Conservation (phyloP, 37 sponge, comb jelly and placozoan species). For the Agelas oroides region DNA sequence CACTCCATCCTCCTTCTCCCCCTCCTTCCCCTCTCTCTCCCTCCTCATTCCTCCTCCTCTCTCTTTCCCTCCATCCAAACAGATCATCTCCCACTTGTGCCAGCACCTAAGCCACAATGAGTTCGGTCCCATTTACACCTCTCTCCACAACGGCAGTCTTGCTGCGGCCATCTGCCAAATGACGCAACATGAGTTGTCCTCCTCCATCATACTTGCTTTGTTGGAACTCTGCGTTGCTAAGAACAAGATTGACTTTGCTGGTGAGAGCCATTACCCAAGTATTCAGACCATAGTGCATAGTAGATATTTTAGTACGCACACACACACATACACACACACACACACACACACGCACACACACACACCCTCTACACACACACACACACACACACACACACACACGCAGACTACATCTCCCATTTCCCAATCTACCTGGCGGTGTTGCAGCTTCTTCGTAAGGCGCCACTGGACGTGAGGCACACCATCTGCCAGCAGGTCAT, state of each 20-base stretch:
- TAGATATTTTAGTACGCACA: too few species aligned
- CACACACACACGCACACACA: too few species aligned
- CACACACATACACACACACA: too few species aligned
- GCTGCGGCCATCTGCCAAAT: slow-evolving; percentile 63
- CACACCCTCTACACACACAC: not conserved
- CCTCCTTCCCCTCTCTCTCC: too few species aligned
- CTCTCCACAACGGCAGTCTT: slow-evolving; percentile 40
- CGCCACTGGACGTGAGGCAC: slow-evolving; percentile 37
- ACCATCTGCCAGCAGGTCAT: slow-evolving; percentile 73
- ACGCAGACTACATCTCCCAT: slow-evolving; percentile 69
- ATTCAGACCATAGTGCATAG: too few species aligned
- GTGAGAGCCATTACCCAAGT: too few species aligned
- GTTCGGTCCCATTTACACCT: slow-evolving; percentile 13
- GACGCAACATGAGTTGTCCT: slow-evolving; percentile 64
- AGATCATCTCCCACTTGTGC: slow-evolving; percentile 52
- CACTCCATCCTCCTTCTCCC: too few species aligned
- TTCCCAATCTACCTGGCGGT: slow-evolving; percentile 43
- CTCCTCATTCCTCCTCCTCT: not conserved
- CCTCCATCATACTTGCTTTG: slow-evolving; percentile 58
- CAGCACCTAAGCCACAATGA: not conserved
- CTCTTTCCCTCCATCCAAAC: too few species aligned
- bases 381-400: not conserved
- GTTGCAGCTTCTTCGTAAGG: slow-evolving; percentile 58
- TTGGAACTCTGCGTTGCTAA: slow-evolving; percentile 69
- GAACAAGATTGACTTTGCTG: slow-evolving; percentile 38